These are phyloP conservation scores for Anastrepha ludens DNA, from an alignment of 1,140 invertebrate species.

Conservation along the genomic window DNA sequence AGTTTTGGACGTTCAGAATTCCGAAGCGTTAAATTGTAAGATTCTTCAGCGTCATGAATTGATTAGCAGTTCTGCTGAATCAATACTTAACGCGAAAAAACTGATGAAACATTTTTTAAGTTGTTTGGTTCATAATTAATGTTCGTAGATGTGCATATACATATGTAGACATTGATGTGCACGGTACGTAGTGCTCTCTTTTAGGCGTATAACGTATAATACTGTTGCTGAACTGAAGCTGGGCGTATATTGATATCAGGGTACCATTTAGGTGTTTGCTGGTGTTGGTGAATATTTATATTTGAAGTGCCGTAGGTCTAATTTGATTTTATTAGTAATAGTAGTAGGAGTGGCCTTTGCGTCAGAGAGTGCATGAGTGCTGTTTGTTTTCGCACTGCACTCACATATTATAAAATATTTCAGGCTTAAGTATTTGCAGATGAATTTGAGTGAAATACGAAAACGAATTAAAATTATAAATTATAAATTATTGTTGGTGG, in stretches of 20 bases:
- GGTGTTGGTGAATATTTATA: constrained; percentile 25
- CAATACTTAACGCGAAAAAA: constrained; percentile 24
- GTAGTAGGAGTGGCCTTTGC: constrained; percentile 11
- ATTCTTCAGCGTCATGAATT: constrained; percentile 3
- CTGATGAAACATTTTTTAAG: not conserved
- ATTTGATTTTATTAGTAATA: constrained; percentile 17
- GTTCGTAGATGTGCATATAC: constrained; percentile 3
- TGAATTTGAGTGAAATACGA: not conserved
- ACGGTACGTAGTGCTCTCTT: not conserved
- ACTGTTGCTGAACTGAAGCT: constrained; percentile 69
- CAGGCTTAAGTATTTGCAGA: not conserved
- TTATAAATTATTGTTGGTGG: not conserved
- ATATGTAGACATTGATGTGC: not conserved
- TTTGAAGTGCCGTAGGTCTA: not conserved
- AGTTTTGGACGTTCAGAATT: not conserved
- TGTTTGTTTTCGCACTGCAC: not conserved
- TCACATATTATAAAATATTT: not conserved
- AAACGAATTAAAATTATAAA: not conserved
- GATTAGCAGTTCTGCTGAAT: not conserved
- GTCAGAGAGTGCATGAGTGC: constrained; percentile 53
- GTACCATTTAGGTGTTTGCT: constrained; percentile 69
- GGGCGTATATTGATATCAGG: constrained; percentile 74
- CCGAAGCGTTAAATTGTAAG: not conserved
- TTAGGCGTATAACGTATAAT: not conserved
- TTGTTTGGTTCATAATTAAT: not conserved